A percentile compares a stretch with the other conserved stretches of the same genome.
phyloP scores from a whole-genome alignment of 2,888 invertebrate genomes.

The Dendrolimus houi region DNA sequence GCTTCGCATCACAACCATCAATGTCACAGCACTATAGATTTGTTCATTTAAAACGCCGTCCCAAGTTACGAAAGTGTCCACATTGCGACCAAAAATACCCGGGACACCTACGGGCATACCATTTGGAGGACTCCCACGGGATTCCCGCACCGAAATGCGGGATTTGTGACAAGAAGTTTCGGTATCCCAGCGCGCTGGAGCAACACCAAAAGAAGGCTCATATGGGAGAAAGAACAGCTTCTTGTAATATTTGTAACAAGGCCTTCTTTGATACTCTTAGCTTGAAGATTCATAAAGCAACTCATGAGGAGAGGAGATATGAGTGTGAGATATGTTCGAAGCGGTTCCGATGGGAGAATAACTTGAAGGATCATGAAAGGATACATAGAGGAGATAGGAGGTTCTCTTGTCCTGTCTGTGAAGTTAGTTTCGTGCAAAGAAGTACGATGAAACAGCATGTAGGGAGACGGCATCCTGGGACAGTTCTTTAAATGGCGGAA shows the following conservation, averaged over 20 bases:
- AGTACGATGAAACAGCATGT: slow-evolving; percentile 49
- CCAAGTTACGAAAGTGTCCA: slow-evolving; percentile 32
- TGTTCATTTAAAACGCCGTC: slow-evolving; percentile 39
- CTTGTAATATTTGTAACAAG: slow-evolving; percentile 65
- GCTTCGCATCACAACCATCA: slow-evolving; percentile 31
- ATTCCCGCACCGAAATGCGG: slow-evolving; percentile 43
- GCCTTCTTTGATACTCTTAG: slow-evolving; percentile 40
- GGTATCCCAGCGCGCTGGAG: slow-evolving; percentile 33
- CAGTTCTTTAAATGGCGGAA: slow-evolving; percentile 5
- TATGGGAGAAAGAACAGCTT: slow-evolving; percentile 42
- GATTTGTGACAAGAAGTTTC: slow-evolving; percentile 42
- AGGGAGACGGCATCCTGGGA: slow-evolving; percentile 35
- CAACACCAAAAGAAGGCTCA: slow-evolving; percentile 42
- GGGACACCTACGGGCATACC: slow-evolving; percentile 29
- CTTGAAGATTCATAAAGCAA: slow-evolving; percentile 21
- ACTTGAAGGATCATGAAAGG: slow-evolving; percentile 27
- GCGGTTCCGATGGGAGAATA: slow-evolving; percentile 27
- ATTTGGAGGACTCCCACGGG: slow-evolving; percentile 41
- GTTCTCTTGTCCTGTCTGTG: slow-evolving; percentile 49
- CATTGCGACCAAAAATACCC: slow-evolving; percentile 36
- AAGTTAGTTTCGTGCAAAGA: slow-evolving; percentile 51
- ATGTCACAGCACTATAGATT: slow-evolving; percentile 45
- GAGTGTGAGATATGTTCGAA: slow-evolving; percentile 23
- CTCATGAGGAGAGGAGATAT: slow-evolving; percentile 21
- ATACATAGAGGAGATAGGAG: slow-evolving; percentile 46